Conservation (phyloP, 2,888 invertebrate species). For the Eristalis intricaria region DNA sequence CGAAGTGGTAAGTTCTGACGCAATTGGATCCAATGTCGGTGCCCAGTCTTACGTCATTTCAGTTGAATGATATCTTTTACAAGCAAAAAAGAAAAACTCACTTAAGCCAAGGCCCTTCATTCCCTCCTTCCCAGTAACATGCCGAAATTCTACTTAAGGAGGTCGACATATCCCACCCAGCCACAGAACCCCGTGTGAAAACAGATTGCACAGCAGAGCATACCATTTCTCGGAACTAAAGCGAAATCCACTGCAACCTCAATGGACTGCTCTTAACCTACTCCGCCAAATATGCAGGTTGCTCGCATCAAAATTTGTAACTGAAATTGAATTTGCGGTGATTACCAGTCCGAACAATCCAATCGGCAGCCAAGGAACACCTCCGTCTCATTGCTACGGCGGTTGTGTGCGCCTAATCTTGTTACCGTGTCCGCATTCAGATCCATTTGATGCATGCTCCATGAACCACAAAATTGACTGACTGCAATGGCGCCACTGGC, state of each 20-base stretch:
- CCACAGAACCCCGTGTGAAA: neutral
- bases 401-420: neutral
- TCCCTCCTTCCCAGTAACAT: neutral
- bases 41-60: no score
- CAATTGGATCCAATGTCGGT: no score
- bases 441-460: neutral
- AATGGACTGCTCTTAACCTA: neutral
- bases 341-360: neutral
- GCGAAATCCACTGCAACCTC: no score
- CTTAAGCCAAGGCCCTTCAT: no score
- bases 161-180: neutral
- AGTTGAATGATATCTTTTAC: no score
- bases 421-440: neutral
- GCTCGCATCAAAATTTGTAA: neutral
- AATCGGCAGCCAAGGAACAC: neutral
- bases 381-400: neutral
- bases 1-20: no score
- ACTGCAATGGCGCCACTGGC: neutral
- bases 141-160: neutral
- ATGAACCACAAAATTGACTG: constrained; percentile 1
- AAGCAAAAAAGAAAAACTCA: no score
- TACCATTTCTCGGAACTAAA: no score
- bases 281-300: neutral
- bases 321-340: neutral
- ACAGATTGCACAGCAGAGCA: no score